Evolutionary conservation across 1,140 invertebrate species (phyloP), one percentile per base, ranked within the genome.

Genomic region (Cydia pomonella): DNA sequence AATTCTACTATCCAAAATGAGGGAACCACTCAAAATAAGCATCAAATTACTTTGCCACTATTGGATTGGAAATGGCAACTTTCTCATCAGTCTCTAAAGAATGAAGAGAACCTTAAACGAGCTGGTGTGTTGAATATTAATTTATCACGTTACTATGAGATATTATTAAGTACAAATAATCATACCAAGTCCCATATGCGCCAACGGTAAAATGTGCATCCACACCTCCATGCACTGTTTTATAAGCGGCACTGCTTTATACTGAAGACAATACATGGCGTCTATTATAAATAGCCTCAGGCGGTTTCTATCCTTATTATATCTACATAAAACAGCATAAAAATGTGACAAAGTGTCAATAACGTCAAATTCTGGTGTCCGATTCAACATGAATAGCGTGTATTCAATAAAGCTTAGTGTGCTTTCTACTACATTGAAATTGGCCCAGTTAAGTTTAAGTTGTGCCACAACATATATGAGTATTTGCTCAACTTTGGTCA

Each of bases 241-340:
- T 7, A 93, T 84, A 3, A 93, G 73, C 16, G 87, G 78, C 3
- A 90, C 77, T 4, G 91, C 82, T 78, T 90, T 93, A 73, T 82
- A 92, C 33, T 89, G 85, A 18, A 93, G 80, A 75, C 91, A 93
- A 75, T 93, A 93, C 87, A 93, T 89, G 5, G 91, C 92, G 80
- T 93, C 90, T 75, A 93, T 76, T 33, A 93, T 83, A 73, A 93
- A 93, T 0, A 89, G 63, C 44, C 87, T 84, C 9, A 93, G 79
- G 16, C 87, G 85, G 62, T 82, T 87, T 74, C 86, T 90, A 38
- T 84, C 78, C 38, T 84, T 81, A 73, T 87, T 85, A 72, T 89
- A 87, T 77, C 86, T 81, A 74, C 93, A 93, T 3, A 92, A 47
- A 5, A 92, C 71, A 0, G 91, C 88, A 84, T 93, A 93, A 66